phyloP scores from a whole-genome alignment of 2,797 vertebrate species.

The Apodemus agrarius region DNA sequence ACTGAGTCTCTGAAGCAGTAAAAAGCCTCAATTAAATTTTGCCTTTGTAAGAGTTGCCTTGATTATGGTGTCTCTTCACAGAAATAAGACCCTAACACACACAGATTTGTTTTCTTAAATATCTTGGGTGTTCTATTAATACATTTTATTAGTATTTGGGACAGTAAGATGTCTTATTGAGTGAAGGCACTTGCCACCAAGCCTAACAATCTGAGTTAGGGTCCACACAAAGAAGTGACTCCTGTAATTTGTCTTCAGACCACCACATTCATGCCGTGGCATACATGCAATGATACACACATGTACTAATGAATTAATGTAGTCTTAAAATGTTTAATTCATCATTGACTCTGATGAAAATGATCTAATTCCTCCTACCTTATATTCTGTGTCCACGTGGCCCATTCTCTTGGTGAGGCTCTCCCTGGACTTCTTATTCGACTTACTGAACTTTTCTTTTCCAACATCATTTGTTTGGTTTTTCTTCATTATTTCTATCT shows the following conservation, averaged over 20 bases:
- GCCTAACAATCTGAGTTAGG: background rate
- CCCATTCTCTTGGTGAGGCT: background rate
- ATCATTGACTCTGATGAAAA: background rate
- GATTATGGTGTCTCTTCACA: too few relatives aligned
- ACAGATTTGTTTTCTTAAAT: background rate
- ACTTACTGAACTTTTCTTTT: background rate
- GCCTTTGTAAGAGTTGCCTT: too few relatives aligned
- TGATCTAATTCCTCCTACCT: background rate
- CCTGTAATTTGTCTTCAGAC: background rate
- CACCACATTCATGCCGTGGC: too few relatives aligned
- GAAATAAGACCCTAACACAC: background rate
- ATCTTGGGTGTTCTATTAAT: background rate
- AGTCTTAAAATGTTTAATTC: background rate
- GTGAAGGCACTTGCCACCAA: background rate
- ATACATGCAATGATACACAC: background rate
- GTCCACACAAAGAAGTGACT: background rate
- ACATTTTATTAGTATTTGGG: background rate
- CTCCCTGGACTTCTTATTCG: background rate
- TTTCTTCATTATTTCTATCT: background rate
- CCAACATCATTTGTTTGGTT: background rate
- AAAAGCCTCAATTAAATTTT: too few relatives aligned
- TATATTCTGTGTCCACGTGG: background rate
- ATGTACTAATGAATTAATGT: background rate
- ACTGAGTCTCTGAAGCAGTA: too few relatives aligned
- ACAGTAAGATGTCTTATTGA: background rate